Evolutionary conservation across 2,888 invertebrate species (phyloP).

Genomic region (Colostygia pectinataria): DNA sequence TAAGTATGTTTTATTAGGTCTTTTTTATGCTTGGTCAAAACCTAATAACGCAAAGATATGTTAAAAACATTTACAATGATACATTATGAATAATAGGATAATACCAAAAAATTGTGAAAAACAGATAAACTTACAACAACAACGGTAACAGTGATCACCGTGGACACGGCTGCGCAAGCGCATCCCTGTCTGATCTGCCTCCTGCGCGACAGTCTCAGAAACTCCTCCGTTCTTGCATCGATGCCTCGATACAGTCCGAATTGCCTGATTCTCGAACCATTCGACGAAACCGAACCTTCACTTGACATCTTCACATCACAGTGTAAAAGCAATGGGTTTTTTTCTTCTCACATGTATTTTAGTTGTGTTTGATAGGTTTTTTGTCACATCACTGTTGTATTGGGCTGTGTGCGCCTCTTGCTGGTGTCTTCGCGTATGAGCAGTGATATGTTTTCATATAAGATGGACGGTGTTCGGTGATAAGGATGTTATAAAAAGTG

Average conservation of each 20-base stretch:
- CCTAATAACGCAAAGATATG: too few species aligned
- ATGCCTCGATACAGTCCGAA: slow-evolving; percentile 73
- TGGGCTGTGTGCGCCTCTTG: slow-evolving; percentile 39
- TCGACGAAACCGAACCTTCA: slow-evolving; percentile 57
- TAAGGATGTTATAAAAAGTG: slow-evolving; percentile 28
- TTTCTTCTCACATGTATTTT: neutral
- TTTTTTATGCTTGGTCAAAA: too few species aligned
- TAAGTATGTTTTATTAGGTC: too few species aligned
- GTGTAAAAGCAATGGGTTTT: neutral
- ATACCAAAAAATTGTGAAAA: too few species aligned
- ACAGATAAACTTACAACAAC: slow-evolving; percentile 61
- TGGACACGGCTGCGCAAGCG: slow-evolving; percentile 71
- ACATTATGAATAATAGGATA: too few species aligned
- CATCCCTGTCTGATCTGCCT: slow-evolving; percentile 73
- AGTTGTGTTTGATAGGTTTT: neutral
- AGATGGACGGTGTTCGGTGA: slow-evolving; percentile 52
- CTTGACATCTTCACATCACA: slow-evolving; percentile 52
- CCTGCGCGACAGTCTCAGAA: slow-evolving; percentile 64
- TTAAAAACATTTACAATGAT: too few species aligned
- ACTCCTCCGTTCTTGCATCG: slow-evolving; percentile 72
- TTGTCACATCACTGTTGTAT: slow-evolving; percentile 14
- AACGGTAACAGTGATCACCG: slow-evolving; percentile 71
- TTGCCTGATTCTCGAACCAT: slow-evolving; percentile 58
- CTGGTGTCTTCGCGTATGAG: slow-evolving; percentile 53
- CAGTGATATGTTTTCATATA: slow-evolving; percentile 63